Evolutionary conservation across 2,888 invertebrate genomes (phyloP).

Genomic region (Cryptus viduatorius): DNA sequence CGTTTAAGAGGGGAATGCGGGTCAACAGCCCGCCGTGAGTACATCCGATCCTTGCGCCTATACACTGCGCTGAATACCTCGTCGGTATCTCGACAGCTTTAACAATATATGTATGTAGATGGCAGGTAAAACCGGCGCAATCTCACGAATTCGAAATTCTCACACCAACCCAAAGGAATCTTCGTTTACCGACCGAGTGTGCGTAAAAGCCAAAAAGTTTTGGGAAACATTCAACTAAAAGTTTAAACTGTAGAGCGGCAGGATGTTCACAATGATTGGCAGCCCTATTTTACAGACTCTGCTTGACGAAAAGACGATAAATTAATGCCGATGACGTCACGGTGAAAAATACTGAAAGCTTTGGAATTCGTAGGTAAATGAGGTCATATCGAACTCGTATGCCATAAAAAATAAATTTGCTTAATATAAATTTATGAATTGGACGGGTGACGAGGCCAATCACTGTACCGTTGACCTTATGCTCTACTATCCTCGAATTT

Average conservation of each 20-base stretch:
- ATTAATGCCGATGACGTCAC: background rate
- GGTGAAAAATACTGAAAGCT: background rate
- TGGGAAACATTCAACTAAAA: background rate
- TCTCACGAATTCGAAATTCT: background rate
- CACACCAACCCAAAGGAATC: background rate
- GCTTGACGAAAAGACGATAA: background rate
- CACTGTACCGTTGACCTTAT: background rate
- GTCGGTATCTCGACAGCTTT: conserved; percentile 17
- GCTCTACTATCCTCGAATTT: conserved; percentile 3
- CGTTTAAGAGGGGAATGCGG: conserved; percentile 69
- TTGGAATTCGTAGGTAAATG: background rate
- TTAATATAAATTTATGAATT: background rate
- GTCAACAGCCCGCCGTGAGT: conserved; percentile 74
- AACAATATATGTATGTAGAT: conserved; percentile 1
- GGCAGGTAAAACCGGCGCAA: background rate
- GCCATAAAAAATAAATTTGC: background rate
- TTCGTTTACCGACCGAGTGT: background rate
- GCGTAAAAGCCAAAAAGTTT: conserved; percentile 3
- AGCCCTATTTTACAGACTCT: background rate
- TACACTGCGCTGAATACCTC: conserved; percentile 31
- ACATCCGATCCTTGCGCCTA: conserved; percentile 42
- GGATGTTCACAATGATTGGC: background rate
- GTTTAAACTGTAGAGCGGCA: background rate
- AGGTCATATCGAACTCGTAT: background rate
- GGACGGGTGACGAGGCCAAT: background rate